Evolutionary conservation across 2,797 vertebrate species (phyloP).

Genomic region (Myripristis jacobus): DNA sequence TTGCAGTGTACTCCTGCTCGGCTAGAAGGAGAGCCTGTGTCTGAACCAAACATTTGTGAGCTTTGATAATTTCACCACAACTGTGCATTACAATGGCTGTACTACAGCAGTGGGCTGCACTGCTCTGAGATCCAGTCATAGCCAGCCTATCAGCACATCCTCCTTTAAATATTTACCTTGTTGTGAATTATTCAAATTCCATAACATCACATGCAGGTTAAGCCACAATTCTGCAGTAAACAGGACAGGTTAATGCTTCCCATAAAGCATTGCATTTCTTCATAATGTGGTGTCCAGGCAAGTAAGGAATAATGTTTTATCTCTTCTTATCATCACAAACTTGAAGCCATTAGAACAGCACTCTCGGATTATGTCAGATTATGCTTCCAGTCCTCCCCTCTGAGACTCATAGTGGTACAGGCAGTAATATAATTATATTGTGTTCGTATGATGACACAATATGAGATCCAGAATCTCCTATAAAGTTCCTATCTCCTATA

Average conservation of each 20-base stretch:
- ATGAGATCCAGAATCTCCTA: too few species aligned
- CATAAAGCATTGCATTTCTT: constrained; percentile 18
- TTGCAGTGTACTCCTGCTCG: constrained; percentile 28
- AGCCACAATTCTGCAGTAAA: background rate
- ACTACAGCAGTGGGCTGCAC: background rate
- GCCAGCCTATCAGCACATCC: background rate
- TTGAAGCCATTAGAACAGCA: constrained; percentile 10
- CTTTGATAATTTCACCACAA: constrained; percentile 15
- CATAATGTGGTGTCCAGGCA: constrained; percentile 4
- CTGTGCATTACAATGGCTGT: constrained; percentile 11
- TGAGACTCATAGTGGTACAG: background rate
- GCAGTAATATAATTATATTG: background rate
- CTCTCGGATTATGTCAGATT: background rate
- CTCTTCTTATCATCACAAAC: constrained; percentile 2
- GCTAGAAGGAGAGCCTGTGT: constrained; percentile 42
- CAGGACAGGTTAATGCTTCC: background rate
- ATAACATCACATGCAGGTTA: background rate
- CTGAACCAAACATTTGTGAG: constrained; percentile 12
- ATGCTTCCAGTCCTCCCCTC: background rate
- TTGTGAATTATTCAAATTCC: background rate
- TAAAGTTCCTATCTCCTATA: too few species aligned
- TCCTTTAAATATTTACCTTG: background rate
- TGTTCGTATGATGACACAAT: background rate
- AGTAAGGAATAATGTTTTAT: background rate
- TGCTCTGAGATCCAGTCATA: background rate